These are phyloP conservation scores for Lampropteryx suffumata DNA, from an alignment of 2,888 invertebrate species.

Conservation along the genomic window DNA sequence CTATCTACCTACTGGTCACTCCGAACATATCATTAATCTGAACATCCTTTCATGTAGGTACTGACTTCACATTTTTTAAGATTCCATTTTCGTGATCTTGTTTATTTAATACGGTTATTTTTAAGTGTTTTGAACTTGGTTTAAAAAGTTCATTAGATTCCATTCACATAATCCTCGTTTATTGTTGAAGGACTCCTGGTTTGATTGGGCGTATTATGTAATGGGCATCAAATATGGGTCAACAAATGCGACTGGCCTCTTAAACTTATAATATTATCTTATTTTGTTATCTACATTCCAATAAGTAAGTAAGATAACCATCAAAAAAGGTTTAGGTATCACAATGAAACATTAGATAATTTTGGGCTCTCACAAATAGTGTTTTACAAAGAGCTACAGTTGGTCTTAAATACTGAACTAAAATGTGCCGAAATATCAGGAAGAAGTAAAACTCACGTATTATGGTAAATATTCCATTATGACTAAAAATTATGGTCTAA, in stretches of 20 bases:
- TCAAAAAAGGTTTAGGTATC: too few relatives aligned
- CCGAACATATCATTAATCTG: background rate
- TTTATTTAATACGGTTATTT: constrained; percentile 25
- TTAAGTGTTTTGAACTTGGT: too few relatives aligned
- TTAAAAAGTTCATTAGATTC: constrained; percentile 44
- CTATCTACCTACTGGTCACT: too few relatives aligned
- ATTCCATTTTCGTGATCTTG: constrained; percentile 22
- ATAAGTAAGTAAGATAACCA: too few relatives aligned
- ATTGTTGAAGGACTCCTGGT: constrained; percentile 27
- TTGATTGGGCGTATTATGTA: constrained; percentile 29
- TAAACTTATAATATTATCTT: background rate
- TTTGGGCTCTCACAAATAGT: too few relatives aligned
- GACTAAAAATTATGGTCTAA: too few relatives aligned
- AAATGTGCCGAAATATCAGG: too few relatives aligned
- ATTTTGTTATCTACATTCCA: constrained; percentile 1
- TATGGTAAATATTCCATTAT: too few relatives aligned
- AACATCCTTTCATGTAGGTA: background rate
- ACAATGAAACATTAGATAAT: too few relatives aligned
- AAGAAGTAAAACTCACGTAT: too few relatives aligned
- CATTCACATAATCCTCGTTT: constrained; percentile 35
- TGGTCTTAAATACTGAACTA: too few relatives aligned
- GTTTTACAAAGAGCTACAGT: too few relatives aligned
- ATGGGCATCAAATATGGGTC: constrained; percentile 25
- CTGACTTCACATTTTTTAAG: background rate
- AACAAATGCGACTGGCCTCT: constrained; percentile 25